These are phyloP conservation scores for Endotricha flammealis DNA, from an alignment of 2,888 invertebrate species.

Conservation along the genomic window DNA sequence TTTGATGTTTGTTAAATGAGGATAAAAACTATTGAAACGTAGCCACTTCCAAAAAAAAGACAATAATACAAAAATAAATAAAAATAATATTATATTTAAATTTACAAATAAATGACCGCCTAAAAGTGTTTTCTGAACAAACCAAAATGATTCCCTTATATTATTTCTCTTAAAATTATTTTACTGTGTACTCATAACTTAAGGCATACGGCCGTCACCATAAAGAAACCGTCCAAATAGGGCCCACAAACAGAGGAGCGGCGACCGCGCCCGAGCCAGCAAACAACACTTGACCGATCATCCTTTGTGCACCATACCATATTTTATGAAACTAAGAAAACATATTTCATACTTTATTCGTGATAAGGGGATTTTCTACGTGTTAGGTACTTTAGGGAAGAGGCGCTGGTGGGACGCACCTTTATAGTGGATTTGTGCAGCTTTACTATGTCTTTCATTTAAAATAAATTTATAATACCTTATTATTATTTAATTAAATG, in stretches of 20 bases:
- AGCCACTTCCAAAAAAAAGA: too few species aligned
- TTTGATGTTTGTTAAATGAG: too few species aligned
- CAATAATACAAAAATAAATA: too few species aligned
- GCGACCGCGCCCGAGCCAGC: slow-evolving; percentile 47
- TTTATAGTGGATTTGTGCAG: neutral
- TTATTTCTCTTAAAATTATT: neutral
- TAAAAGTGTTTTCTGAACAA: neutral
- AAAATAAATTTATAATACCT: too few species aligned
- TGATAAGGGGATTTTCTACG: slow-evolving; percentile 9
- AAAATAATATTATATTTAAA: too few species aligned
- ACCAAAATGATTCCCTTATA: neutral
- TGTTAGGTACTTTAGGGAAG: slow-evolving; percentile 1
- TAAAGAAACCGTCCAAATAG: slow-evolving; percentile 70
- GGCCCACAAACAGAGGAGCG: slow-evolving; percentile 62
- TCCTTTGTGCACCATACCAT: slow-evolving; percentile 37
- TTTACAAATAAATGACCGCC: too few species aligned
- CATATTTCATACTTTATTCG: slow-evolving; percentile 20
- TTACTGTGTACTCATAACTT: slow-evolving; percentile 8
- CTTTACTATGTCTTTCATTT: too few species aligned
- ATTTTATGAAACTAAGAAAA: slow-evolving; percentile 30
- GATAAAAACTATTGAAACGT: too few species aligned
- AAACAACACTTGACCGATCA: slow-evolving; percentile 70
- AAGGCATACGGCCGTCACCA: slow-evolving; percentile 39
- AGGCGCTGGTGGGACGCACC: neutral
- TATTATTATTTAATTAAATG: too few species aligned